Evolutionary conservation across 1,140 invertebrate genomes (phyloP), one percentile per base, ranked within the genome.

Genomic region (Ceratosolen solmsi): DNA sequence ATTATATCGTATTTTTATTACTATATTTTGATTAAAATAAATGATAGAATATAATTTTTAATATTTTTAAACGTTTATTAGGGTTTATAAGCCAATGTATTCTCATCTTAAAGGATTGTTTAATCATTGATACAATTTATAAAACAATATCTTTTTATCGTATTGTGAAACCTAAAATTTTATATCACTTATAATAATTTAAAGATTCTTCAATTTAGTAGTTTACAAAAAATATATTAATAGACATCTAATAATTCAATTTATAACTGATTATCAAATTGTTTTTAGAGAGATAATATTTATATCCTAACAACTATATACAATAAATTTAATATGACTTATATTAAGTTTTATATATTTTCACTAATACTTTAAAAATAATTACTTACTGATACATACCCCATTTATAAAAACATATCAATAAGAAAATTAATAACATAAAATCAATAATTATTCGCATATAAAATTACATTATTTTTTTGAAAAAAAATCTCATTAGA

Each of bases 301-400:
- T 77, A 65, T 77, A 65, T n/a, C 63, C 41, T 49, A 77, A 1
- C 25, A 49, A 65, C 13, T 77, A 77, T 77, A 49, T 65, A 77
- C 58, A 77, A 63, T 65, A 63, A 30, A 13, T 36, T 49, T 49
- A 63, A 75, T 60, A 30, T 17, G 8, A 46, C 58, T 77, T 77
- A 65, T 15, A 65, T 65, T 63, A 41, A 46, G 5, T 49, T 77
- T 27, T 3, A 2, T 74, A 58, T 58, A 76, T 60, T 46, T 79
- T 30, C 25, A 70, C n/a, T 36, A 79, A 77, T 46, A 68, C 25
- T 51, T 49, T 77, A 65, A 54, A 54, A 36, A 51, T 68, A 49
- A 68, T 54, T 11, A 70, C 27, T 68, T 54, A 51, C 27, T 68
- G 38, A 79, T 70, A 70, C 27, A 70, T 38, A 79, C 30, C 63